Conservation (phyloP, 2,113 vertebrate species). For the Corvus cornix region DNA sequence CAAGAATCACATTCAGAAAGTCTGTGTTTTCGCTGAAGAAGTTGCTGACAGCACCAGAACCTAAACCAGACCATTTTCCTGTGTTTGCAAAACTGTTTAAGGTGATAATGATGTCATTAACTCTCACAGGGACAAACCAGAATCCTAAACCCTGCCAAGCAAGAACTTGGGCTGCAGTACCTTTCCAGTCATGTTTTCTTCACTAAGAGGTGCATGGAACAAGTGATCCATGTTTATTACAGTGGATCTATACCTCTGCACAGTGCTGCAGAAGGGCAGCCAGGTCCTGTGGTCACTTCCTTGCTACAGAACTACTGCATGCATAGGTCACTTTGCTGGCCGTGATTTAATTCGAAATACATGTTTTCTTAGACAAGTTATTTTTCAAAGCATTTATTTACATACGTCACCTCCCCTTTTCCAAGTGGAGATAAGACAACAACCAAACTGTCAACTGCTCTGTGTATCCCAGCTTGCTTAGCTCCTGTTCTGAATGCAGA, state of each 20-base stretch:
- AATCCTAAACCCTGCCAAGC: background rate
- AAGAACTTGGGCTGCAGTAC: background rate
- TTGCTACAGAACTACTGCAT: background rate
- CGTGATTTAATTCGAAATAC: background rate
- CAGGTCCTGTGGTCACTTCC: background rate
- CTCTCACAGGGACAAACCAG: background rate
- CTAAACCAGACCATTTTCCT: conserved; percentile 2
- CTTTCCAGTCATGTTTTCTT: background rate
- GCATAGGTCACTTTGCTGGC: background rate
- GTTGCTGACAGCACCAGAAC: conserved; percentile 40
- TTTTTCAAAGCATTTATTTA: background rate
- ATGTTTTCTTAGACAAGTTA: background rate
- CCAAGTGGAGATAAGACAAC: background rate
- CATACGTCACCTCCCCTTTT: background rate
- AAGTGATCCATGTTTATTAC: background rate
- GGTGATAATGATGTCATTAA: conserved; percentile 50
- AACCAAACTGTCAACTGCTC: background rate
- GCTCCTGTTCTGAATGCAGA: background rate
- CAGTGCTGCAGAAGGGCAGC: background rate
- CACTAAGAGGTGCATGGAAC: background rate
- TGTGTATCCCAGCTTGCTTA: background rate
- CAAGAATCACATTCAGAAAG: conserved; percentile 34
- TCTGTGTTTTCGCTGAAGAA: conserved; percentile 42
- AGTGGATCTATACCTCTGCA: background rate
- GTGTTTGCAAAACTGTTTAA: background rate